Base-by-base conservation (phyloP, 2,888 invertebrate species). In the Drosophila ustulata region DNA sequence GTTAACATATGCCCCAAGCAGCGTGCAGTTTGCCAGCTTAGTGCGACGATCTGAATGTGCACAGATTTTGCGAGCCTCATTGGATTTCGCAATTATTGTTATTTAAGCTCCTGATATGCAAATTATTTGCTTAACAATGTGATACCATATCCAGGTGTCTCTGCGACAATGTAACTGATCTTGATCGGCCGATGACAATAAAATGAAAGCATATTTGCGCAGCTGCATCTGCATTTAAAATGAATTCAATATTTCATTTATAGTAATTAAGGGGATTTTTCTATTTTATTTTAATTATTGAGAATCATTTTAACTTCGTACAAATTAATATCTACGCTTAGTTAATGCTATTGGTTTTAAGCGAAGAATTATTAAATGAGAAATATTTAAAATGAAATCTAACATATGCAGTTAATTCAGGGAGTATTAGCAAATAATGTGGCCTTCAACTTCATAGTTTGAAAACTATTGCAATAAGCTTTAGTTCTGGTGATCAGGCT, bases 1-100 rank as follows among this genome's bases (percentile, higher is more conserved):
- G 6, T 41, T 62, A 30, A 30, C 52, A 85, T 83, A 83, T 80
- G 77, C 86, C 86, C 86, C 30, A 84, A 83, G 86, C 82, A 56
- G 66, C 69, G 66, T 62, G 37, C 55, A 63, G 74, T 71, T 71
- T 51, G 67, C 46, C 64, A 43, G 71, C 75, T 77, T 78, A 78
- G 53, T 46, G 57, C 59, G 39, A 11, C 30, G 56, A 51, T 50
- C 39, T 39, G 64, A 43, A 41, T 37, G 3, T 59, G 49, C 64
- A 37, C 25, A 49, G 11, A 70, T 61, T 76, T 66, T 1, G 58
- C 77, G 56, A 18, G 43, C 57, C 67, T 37, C 74, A 52, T 69
- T 66, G 64, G 32, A 11, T 41, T 61, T 41, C 13, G 3, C 18
- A 28, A 30, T 77, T 51, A 71, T 66, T 77, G 69, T 32, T 65